phyloP scores from a whole-genome alignment of 2,797 vertebrate genomes.

The Fundulus diaphanus region DNA sequence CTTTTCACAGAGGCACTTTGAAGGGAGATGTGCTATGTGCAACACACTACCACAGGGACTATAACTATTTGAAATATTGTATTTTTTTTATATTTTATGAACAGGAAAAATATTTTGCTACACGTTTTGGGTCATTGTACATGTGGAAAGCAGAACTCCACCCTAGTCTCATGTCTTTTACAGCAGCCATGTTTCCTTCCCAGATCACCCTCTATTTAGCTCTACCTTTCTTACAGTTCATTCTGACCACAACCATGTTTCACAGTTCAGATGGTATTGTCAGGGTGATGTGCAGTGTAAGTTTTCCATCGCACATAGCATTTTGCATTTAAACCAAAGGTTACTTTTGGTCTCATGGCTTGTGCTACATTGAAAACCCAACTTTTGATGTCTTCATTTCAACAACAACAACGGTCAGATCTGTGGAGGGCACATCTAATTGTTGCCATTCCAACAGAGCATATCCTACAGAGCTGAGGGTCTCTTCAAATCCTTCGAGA shows the following conservation, averaged over 20 bases:
- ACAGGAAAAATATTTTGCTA: background rate
- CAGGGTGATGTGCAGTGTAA: background rate
- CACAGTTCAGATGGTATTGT: background rate
- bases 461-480: too few relatives aligned
- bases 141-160: background rate
- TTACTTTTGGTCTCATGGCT: background rate
- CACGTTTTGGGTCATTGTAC: background rate
- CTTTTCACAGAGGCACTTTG: conserved; percentile 3
- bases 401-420: background rate
- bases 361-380: background rate
- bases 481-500: background rate
- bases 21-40: background rate
- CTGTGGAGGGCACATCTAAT: background rate
- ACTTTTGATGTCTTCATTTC: background rate
- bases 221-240: background rate
- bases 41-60: background rate
- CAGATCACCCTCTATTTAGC: background rate
- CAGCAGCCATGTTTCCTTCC: background rate
- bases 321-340: background rate
- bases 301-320: background rate
- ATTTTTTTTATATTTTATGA: background rate
- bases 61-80: background rate
- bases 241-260: background rate
- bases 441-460: too few relatives aligned
- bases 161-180: background rate